These are phyloP conservation scores for Hyperoplus lanceolatus DNA, from an alignment of 2,797 vertebrate species.

Conservation along the genomic window DNA sequence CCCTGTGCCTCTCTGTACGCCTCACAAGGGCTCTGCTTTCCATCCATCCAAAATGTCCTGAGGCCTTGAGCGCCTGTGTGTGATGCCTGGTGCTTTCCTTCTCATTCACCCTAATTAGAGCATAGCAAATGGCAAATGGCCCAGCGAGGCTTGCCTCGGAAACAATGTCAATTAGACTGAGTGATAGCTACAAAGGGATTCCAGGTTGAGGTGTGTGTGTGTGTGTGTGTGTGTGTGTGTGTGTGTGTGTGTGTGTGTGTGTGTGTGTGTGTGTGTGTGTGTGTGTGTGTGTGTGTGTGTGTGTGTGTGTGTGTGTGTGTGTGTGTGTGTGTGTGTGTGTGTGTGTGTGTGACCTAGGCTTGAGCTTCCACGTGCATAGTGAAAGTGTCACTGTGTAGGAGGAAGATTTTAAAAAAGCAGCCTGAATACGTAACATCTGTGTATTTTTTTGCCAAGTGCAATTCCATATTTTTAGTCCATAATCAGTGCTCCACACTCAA, in stretches of 20 bases:
- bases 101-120: conserved; percentile 73
- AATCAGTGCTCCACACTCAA: conserved; percentile 59
- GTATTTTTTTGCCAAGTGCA: conserved; percentile 25
- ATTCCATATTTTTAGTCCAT: conserved; percentile 53
- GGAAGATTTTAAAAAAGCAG: conserved; percentile 49
- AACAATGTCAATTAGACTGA: conserved; percentile 72
- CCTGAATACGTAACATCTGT: not conserved
- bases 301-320: no score
- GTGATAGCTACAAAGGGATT: conserved; percentile 48
- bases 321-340: no score
- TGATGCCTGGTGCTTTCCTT: conserved; percentile 57
- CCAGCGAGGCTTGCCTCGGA: conserved; percentile 58
- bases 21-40: conserved; percentile 1
- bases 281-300: not conserved
- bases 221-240: not conserved
- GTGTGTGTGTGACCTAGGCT: conserved; percentile 1
- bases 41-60: conserved; percentile 37
- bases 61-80: conserved; percentile 41
- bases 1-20: not conserved
- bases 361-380: conserved; percentile 37
- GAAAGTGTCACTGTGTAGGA: conserved; percentile 48
- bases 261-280: not conserved
- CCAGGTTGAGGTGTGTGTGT: conserved; percentile 32
- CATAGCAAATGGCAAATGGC: conserved; percentile 40
- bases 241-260: no score